A percentile compares a stretch with the other conserved stretches of the same genome.
phyloP scores from a whole-genome alignment of 1,140 invertebrate species.

The Mylabris phalerata region DNA sequence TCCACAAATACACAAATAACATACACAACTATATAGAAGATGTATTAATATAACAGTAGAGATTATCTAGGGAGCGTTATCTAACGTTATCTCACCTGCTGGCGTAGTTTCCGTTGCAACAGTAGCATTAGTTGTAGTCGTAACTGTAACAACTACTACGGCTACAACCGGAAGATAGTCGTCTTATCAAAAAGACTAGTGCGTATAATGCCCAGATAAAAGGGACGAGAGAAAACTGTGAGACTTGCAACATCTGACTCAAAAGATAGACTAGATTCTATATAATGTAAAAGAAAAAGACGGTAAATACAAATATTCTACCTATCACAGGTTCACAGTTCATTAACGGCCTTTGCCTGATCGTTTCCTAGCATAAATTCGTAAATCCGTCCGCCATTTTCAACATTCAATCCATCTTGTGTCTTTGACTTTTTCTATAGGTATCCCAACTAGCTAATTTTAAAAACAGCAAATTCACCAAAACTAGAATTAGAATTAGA shows the following conservation, averaged over 20 bases:
- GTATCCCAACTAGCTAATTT: neutral
- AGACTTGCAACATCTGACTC: neutral
- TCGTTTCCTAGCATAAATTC: conserved; percentile 10
- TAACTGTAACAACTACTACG: neutral
- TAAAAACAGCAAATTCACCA: neutral
- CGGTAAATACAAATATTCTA: neutral
- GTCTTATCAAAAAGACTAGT: neutral
- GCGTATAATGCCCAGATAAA: neutral
- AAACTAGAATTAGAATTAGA: neutral
- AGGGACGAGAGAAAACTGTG: neutral
- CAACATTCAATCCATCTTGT: too few species aligned
- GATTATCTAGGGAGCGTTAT: neutral
- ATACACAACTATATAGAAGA: neutral
- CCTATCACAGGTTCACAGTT: conserved; percentile 25
- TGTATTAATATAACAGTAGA: neutral
- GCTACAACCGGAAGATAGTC: neutral
- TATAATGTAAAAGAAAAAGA: conserved; percentile 3
- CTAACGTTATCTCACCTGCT: neutral
- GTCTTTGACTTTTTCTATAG: neutral
- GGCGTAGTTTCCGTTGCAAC: neutral
- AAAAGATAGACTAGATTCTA: neutral
- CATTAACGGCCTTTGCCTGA: conserved; percentile 23
- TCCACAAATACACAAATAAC: neutral
- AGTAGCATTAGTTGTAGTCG: too few species aligned
- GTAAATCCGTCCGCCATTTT: conserved; percentile 1